Evolutionary conservation across 2,113 vertebrate genomes (phyloP).

Genomic region (Sula dactylatra): DNA sequence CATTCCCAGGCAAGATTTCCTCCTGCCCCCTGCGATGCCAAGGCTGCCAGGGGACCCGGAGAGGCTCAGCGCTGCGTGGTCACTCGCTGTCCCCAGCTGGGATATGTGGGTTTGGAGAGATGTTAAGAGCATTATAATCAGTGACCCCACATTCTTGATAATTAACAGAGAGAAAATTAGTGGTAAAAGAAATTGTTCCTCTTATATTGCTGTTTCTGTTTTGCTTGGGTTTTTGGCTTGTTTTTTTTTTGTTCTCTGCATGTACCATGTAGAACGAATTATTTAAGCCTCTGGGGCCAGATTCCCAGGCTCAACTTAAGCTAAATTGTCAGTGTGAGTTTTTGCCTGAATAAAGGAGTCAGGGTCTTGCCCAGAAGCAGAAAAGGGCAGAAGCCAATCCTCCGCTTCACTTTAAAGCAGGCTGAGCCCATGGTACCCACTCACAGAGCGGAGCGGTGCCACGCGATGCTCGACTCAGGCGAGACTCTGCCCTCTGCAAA

Average conservation of each 20-base stretch:
- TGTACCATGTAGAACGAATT: not conserved
- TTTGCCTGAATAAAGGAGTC: not conserved
- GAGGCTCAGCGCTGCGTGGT: not conserved
- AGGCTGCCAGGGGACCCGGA: fast-evolving
- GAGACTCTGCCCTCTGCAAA: not conserved
- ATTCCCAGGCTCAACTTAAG: not conserved
- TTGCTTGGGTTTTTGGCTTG: not conserved
- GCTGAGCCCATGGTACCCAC: not conserved
- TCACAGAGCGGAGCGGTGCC: fast-evolving
- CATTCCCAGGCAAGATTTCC: not conserved
- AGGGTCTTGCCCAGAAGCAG: not conserved
- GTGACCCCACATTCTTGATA: not conserved
- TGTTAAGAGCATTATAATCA: not conserved
- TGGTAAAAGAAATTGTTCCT: not conserved
- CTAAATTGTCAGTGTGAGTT: not conserved
- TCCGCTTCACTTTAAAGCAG: not conserved
- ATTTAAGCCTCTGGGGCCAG: not conserved
- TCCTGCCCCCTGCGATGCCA: fast-evolving
- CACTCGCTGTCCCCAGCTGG: not conserved
- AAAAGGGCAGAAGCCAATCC: not conserved
- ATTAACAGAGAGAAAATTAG: constrained; percentile 36
- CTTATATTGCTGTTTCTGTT: not conserved
- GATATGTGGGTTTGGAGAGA: not conserved
- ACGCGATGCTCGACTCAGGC: not conserved
- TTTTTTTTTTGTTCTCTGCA: not conserved